Base-by-base conservation (phyloP, 2,888 invertebrate genomes). In the Neria commutata region DNA sequence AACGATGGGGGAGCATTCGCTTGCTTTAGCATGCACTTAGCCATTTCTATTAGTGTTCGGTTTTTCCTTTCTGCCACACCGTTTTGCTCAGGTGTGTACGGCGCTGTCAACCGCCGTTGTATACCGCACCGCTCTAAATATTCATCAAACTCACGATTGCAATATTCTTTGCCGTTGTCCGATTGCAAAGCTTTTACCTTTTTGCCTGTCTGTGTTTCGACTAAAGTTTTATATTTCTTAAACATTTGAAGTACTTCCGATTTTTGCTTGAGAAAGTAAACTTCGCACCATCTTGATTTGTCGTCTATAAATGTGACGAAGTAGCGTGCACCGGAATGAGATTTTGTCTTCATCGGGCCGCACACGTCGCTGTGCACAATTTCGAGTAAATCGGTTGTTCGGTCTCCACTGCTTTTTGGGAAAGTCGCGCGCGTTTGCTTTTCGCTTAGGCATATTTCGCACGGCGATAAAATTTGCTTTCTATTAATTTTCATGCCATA, bases 41-140 rank as follows among this genome's bases (percentile, higher is more conserved):
- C 60, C 61, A 61, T 66, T 26, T 67, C 67, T 0, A 66, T 47
- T 1, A 69, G 29, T 8, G 34, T 50, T 33, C 50, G 50, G n/a
- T 50, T 50, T 34, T 21, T 17, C 8, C 37, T 17, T 21, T 50
- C 50, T 5, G 48, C 19, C 3, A 51, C n/a, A 14, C 51, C 51
- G 11, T 51, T 51, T 23, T 51, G 37, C 37, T 37, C 34, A 2
- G 51, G 33, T 34, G 50, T 50, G n/a, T 50, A 21, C 3, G 50
- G 34, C 3, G 21, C 34, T 17, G 50, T 50, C 17, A 52, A 26
- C 19, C 19, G 24, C n/a, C 52, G 24, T 26, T 42, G n/a, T 8
- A 40, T 42, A 24, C 42, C 52, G 45, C 21, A 10, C 1, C 1
- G 1, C 2, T 40, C 34, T 2, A 51, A n/a, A 23, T 14, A 37